Evolutionary conservation across 1,140 invertebrate genomes (phyloP), one percentile per base, ranked within the genome.

Genomic region (Ladona fulva): DNA sequence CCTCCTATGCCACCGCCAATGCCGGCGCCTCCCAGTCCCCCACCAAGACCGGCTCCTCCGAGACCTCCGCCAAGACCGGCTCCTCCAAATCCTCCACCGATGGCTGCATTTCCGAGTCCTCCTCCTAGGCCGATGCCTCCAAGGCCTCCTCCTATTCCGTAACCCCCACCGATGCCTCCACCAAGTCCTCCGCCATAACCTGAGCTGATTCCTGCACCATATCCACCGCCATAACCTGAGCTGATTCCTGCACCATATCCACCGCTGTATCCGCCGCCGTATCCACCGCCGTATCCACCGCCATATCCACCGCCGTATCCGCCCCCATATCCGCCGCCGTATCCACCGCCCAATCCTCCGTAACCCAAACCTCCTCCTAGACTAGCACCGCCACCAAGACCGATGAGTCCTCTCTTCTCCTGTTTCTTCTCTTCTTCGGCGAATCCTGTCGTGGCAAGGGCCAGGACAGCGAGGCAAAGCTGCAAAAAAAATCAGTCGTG

Each of bases 381-480:
- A 22, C 1, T 3, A 6, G 16, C n/a, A 19, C 52, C 52, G 52
- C 5, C 52, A 19, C 52, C 52, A 66, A 66, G n/a, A 75, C 88
- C 87, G 16, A 89, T 90, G 80, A 88, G 88, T 5, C 89, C 85
- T 82, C 91, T 86, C 83, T 90, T 86, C 85, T 91, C 87, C 88
- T 90, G 88, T 88, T 93, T 87, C 89, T 92, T 86, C 86, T 80
- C 74, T 59, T 79, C 84, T 83, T 88, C 87, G 78, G 77, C 76
- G 78, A 66, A 66, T n/a, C n/a, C 42, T 76, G 75, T 22, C 24
- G 25, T 19, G 19, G 25, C 75, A 11, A 37, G 25, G 25, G 75
- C 75, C 75, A 42, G 25, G 42, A 76, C 75, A n/a, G 75, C 75
- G 25, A 76, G 75, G 19, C 22, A 29, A n/a, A 76, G 24, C 75